Conservation (phyloP, 2,797 vertebrate species). For the Echiichthys vipera region DNA sequence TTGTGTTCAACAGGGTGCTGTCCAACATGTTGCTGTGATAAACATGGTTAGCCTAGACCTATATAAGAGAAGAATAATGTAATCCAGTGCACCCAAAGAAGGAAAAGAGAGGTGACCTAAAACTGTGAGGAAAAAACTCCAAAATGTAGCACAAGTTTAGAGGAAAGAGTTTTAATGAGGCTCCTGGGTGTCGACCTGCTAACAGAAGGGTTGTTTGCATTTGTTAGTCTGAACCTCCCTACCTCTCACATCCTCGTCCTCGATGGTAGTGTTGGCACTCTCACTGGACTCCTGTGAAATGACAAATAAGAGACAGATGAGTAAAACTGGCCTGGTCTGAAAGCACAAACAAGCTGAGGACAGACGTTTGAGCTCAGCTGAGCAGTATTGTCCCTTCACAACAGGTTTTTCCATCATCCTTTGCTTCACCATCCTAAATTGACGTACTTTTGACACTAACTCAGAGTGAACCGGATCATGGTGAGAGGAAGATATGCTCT, state of each 20-base stretch:
- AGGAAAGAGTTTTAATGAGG: not conserved
- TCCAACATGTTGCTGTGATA: not conserved
- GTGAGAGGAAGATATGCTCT: not conserved
- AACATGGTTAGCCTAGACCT: not conserved
- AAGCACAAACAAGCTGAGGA: not conserved
- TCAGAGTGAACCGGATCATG: not conserved
- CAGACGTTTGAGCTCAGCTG: not conserved
- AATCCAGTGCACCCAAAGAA: not conserved
- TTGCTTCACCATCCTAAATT: not conserved
- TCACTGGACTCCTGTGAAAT: conserved; percentile 94
- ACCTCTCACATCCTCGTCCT: conserved; percentile 99
- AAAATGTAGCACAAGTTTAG: not conserved
- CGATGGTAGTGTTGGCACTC: conserved; percentile 96
- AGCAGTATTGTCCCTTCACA: not conserved
- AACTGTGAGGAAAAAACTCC: not conserved
- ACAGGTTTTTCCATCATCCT: not conserved
- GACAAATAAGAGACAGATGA: conserved; percentile 18
- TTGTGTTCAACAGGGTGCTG: no score
- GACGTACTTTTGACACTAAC: not conserved
- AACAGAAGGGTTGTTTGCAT: not conserved
- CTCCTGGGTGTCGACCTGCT: not conserved
- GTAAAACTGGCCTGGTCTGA: not conserved
- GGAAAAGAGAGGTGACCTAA: not conserved
- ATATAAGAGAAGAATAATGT: no score
- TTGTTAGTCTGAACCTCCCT: conserved; percentile 48